These are phyloP conservation scores for Tragelaphus scriptus DNA, from an alignment of 2,113 vertebrate genomes.

Conservation along the genomic window DNA sequence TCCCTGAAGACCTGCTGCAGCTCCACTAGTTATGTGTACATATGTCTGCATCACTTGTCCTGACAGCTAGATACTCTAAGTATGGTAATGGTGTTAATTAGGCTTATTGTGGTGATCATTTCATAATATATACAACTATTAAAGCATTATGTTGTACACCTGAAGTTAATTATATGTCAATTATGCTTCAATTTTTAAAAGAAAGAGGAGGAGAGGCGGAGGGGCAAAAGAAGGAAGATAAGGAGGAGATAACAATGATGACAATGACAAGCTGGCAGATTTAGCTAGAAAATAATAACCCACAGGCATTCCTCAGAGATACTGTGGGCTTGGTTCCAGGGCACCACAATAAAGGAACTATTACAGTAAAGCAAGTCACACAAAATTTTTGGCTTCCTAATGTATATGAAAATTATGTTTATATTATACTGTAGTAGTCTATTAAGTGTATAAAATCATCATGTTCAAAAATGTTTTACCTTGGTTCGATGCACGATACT, in stretches of 20 bases:
- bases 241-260: not conserved
- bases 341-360: not conserved
- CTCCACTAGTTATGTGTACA: rapidly evolving
- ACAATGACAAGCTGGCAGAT: not conserved
- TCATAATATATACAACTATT: not conserved
- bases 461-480: not conserved
- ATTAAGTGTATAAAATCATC: not conserved
- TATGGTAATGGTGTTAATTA: not conserved
- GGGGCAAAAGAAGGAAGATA: not conserved
- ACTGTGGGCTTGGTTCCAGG: not conserved
- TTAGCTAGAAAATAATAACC: not conserved
- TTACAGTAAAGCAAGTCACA: not conserved
- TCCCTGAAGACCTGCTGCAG: not conserved
- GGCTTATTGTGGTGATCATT: not conserved
- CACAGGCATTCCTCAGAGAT: not conserved
- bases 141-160: not conserved
- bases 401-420: not conserved
- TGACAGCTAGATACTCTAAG: not conserved
- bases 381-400: not conserved
- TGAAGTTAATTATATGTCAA: not conserved
- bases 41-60: not conserved
- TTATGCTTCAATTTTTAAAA: not conserved
- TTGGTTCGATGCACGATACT: not conserved
- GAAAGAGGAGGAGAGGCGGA: not conserved
- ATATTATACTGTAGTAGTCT: not conserved